These are phyloP conservation scores for Pristionchus pacificus DNA, from an alignment of 1,140 invertebrate species.

Conservation along the genomic window DNA sequence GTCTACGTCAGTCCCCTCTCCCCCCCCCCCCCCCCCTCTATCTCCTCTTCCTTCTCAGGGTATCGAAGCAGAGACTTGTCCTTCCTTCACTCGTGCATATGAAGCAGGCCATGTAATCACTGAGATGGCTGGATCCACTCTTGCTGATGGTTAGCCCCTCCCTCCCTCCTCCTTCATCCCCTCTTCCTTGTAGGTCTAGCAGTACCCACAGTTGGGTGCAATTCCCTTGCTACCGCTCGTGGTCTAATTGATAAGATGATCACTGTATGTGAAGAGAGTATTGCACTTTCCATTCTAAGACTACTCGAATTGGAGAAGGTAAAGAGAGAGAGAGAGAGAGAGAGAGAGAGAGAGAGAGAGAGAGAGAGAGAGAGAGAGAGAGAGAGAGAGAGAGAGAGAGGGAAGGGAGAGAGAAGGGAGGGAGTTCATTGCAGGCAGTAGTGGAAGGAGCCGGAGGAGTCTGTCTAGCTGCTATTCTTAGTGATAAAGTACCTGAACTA, in stretches of 20 bases:
- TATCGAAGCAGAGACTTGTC: constrained; percentile 82
- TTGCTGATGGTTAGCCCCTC: constrained; percentile 74
- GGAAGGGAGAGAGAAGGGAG: background rate
- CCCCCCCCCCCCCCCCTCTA: background rate
- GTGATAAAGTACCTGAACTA: constrained; percentile 76
- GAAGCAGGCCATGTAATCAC: constrained; percentile 69
- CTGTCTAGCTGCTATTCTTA: constrained; percentile 78
- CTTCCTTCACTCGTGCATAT: constrained; percentile 75
- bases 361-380: constrained; percentile 5
- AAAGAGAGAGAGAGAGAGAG: background rate
- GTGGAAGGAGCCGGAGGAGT: constrained; percentile 86
- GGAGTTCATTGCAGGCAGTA: constrained; percentile 67
- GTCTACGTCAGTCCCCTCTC: constrained; percentile 61
- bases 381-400: constrained; percentile 6
- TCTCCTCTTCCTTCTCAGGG: constrained; percentile 65
- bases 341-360: background rate
- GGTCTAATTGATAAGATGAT: constrained; percentile 78
- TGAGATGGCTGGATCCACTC: constrained; percentile 70
- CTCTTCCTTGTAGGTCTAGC: constrained; percentile 66
- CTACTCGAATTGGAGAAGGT: constrained; percentile 74
- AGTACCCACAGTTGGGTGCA: constrained; percentile 80
- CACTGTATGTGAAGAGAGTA: constrained; percentile 64
- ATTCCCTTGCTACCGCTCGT: constrained; percentile 75
- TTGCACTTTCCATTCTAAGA: constrained; percentile 80
- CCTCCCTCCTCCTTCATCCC: background rate